phyloP scores from a whole-genome alignment of 2,113 vertebrate genomes.

The Cephalopterus ornatus region DNA sequence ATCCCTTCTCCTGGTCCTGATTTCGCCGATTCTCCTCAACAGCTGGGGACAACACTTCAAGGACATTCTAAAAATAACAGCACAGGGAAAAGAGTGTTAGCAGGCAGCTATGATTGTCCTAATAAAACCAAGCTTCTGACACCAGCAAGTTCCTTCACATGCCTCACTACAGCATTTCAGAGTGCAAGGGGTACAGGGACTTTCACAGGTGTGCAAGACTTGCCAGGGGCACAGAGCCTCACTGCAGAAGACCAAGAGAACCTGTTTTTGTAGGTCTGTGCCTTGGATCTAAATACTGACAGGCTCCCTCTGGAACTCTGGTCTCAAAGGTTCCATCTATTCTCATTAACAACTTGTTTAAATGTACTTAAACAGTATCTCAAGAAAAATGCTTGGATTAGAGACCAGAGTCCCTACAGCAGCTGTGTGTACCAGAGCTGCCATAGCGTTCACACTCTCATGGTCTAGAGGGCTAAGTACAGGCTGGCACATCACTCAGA shows the following conservation, averaged over 20 bases:
- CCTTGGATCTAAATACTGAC: background rate
- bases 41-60: slow-evolving; percentile 73
- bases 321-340: background rate
- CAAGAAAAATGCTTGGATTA: background rate
- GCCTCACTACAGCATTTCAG: background rate
- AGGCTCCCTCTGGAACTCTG: background rate
- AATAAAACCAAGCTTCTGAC: background rate
- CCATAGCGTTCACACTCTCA: background rate
- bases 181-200: background rate
- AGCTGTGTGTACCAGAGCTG: background rate
- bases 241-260: background rate
- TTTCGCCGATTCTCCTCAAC: slow-evolving; percentile 73
- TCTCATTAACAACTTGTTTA: background rate
- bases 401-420: background rate
- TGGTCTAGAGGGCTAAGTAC: background rate
- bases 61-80: slow-evolving; percentile 59
- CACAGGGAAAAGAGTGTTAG: background rate
- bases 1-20: slow-evolving; percentile 12
- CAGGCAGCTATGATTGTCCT: background rate
- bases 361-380: background rate
- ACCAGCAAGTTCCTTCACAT: background rate
- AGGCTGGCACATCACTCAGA: background rate
- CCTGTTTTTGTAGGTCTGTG: background rate
- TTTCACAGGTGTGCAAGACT: background rate
- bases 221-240: background rate